These are phyloP conservation scores for Microtus pennsylvanicus DNA, from an alignment of 2,113 vertebrate species.

Conservation along the genomic window DNA sequence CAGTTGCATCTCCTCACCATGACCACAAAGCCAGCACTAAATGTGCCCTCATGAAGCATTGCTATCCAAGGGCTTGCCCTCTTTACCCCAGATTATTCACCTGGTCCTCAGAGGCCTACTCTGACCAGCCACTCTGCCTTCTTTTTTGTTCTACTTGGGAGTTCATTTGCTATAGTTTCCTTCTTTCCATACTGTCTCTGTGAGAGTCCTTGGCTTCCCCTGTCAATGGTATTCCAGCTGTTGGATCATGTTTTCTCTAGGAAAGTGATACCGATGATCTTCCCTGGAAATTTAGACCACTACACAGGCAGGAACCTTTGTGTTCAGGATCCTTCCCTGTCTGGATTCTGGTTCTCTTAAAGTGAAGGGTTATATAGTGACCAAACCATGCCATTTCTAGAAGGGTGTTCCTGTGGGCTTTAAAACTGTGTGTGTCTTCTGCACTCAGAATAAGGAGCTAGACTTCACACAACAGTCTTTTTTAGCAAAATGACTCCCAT, in stretches of 20 bases:
- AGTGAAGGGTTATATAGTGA: background rate
- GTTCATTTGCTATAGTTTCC: background rate
- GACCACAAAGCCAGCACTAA: background rate
- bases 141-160: background rate
- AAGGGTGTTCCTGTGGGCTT: background rate
- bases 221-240: background rate
- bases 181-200: background rate
- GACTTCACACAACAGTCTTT: slow-evolving; percentile 13
- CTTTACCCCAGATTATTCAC: background rate
- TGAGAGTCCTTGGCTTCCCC: background rate
- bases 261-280: background rate
- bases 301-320: background rate
- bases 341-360: background rate
- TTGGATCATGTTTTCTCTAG: background rate
- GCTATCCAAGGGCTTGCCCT: fast-evolving
- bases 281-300: background rate
- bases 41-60: no score
- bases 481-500: slow-evolving; percentile 12
- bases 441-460: background rate
- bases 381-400: background rate
- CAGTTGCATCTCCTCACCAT: background rate
- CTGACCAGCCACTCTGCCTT: background rate
- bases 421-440: background rate
- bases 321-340: background rate
- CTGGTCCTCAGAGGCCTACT: background rate